Percentiles rank a stretch among this genome's conserved stretches.
Evolutionary conservation across 2,113 vertebrate species (phyloP).

Genomic region (Tympanuchus pallidicinctus): DNA sequence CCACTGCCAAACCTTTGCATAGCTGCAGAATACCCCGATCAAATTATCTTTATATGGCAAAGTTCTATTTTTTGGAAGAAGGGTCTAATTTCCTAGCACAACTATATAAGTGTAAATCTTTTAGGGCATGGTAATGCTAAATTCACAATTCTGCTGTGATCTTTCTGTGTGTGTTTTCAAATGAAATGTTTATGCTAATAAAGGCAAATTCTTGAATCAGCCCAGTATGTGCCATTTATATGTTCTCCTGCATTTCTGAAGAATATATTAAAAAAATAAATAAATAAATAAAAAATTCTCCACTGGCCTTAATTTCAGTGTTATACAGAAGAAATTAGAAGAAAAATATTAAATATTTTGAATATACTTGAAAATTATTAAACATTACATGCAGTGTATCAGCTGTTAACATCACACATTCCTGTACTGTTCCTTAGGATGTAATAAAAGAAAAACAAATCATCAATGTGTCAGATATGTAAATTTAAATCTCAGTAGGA

Average conservation of each 20-base stretch:
- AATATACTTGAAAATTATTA: slow-evolving; percentile 57
- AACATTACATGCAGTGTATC: slow-evolving; percentile 45
- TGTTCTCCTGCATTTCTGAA: background rate
- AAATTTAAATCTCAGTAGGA: slow-evolving; percentile 63
- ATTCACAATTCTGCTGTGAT: slow-evolving; percentile 36
- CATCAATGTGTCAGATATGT: slow-evolving; percentile 48
- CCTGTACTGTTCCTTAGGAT: background rate
- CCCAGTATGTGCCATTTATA: slow-evolving; percentile 51
- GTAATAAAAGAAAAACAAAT: slow-evolving; percentile 66
- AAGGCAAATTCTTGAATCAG: slow-evolving; percentile 42
- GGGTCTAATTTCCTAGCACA: background rate
- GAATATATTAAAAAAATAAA: background rate
- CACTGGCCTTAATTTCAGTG: slow-evolving; percentile 41
- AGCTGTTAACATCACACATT: slow-evolving; percentile 46
- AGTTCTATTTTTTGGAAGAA: background rate
- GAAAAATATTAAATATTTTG: slow-evolving; percentile 50
- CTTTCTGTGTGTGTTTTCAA: slow-evolving; percentile 26
- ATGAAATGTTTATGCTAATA: slow-evolving; percentile 58
- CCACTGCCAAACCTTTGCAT: background rate
- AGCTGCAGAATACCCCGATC: background rate
- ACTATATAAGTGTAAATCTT: background rate
- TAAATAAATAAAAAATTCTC: background rate
- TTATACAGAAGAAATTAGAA: slow-evolving; percentile 9
- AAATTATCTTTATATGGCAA: background rate
- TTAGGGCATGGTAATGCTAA: background rate